Base-by-base conservation (phyloP, 1,140 invertebrate genomes). In the Drusus annulatus region DNA sequence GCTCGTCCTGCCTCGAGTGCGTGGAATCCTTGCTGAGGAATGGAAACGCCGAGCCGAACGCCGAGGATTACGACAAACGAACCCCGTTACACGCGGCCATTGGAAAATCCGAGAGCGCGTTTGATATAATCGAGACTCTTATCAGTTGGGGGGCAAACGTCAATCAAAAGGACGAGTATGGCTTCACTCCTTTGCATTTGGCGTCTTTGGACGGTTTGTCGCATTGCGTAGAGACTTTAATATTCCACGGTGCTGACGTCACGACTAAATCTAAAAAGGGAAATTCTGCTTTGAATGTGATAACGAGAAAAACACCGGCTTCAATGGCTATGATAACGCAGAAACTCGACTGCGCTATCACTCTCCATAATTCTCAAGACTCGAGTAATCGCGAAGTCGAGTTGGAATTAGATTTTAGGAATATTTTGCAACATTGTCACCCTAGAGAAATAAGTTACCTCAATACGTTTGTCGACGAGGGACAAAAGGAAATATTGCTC, bases 151-250 rank as follows among this genome's bases (percentile, higher is more conserved):
- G 94, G 7, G 94, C 95, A 3, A 93, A 96, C 84, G 94, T 97
- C 0, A 97, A 97, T 85, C 92, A 93, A 56, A 93, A 95, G 84
- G 96, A 98, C 84, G 94, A 95, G 80, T 97, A 96, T 84, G 96
- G 96, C 0, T 97, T 97, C 86, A 96, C 96, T 0, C 95, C 96
- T 0, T 88, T 98, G 16, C 97, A 98, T 85, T 91, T 98, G 56
- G 96, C 96, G 5, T 95, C 96, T 6, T 86, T 96, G 0, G 96
- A 96, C 85, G 95, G 96, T 36, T 88, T 96, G n/a, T 94, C 94
- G 0, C 93, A 94, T 81, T 96, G 95, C 84, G 95, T 96, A 0
- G 94, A 96, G 85, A 91, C 95, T 54, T 87, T 98, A 28, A 93
- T 97, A 21, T 93, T 94, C 85, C 92, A 95, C 85, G 96, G 96